Evolutionary conservation across 2,888 invertebrate species (phyloP), one percentile per base, ranked within the genome.

Genomic region (Helleia helle): DNA sequence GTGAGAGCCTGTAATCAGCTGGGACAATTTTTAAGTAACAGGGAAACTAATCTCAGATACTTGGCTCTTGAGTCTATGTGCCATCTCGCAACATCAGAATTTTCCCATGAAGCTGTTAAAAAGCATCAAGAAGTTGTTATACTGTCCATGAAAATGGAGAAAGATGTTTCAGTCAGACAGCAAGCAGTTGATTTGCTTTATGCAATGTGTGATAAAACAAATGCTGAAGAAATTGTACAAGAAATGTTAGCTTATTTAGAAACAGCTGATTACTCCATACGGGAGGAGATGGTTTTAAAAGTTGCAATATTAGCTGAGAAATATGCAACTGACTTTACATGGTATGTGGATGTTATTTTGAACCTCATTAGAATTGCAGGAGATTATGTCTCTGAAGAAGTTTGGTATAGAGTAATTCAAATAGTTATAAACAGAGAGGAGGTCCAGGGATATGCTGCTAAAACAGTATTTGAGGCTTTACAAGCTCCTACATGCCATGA

Each of bases 61-160:
- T 86, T 99, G 65, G 99, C 99, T 15, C 88, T 99, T 45, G 99
- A 99, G 73, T 98, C 98, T 18, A 99, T 99, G 99, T 99, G 99
- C 75, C 94, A 99, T 72, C 87, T 99, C 65, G 99, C 99, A 36
- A 99, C 97, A 11, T 99, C 99, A 0, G 99, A 99, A 80, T 99
- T 99, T 77, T 98, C 98, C 18, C 99, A 99, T 76, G 99, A 99
- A 71, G 99, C 99, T 50, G 99, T 99, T 8, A 99, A 99, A 73
- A 99, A 99, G 66, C 99, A 99, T 69, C 99, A 99, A 76, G 99
- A 99, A 85, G 99, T 99, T 34, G 99, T 99, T 34, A 98, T 99
- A 59, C 88, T 97, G 39, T 98, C 99, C 3, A 94, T 99, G 90
- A 99, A 99, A 89, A 99, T 97, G 91, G 99, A 99, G 71, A 94